Evolutionary conservation across 2,888 invertebrate species (phyloP), one percentile per base, ranked within the genome.

Genomic region (Teinopalpus imperialis): DNA sequence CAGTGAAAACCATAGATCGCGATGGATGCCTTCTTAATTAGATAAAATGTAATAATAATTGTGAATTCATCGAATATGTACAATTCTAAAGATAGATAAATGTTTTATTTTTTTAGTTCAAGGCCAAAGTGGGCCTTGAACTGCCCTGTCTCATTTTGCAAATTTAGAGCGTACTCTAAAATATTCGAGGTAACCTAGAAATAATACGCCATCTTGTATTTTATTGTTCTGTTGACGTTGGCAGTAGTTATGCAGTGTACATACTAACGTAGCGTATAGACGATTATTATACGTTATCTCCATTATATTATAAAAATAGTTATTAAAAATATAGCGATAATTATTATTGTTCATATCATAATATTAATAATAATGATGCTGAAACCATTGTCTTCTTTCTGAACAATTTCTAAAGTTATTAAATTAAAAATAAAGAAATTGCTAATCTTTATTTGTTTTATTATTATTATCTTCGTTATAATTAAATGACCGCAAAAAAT

Each of bases 321-420:
- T 69, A 71, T 76, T 79, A 79, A 76, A 75, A 74, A 69, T 66
- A 82, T 86, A 87, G 86, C 72, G 69, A 74, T 88, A 87, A 87
- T 86, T 87, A 90, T 90, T 90, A 90, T 90, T 90, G 90, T 90
- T 91, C 91, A 90, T 91, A 91, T 93, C 92, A 93, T 93, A 86
- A 92, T 92, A 82, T 76, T 82, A 92, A 92, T 76, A 69, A 78
- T 80, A 81, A 81, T 68, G 78, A 83, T 74, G 83, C 86, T 85
- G 82, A 83, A 85, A 86, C 78, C 79, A 87, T 92, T 92, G 92
- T 92, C 92, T 92, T 92, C 92, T 92, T 92, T 93, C 90, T 89
- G 91, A 93, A 91, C 89, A 89, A 92, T 93, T 93, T 93, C 93
- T 93, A 93, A 93, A 93, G 92, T 92, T 89, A 89, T 89, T 89